These are phyloP conservation scores for Campoplex capitator DNA, from an alignment of 2,888 invertebrate genomes.

Conservation along the genomic window DNA sequence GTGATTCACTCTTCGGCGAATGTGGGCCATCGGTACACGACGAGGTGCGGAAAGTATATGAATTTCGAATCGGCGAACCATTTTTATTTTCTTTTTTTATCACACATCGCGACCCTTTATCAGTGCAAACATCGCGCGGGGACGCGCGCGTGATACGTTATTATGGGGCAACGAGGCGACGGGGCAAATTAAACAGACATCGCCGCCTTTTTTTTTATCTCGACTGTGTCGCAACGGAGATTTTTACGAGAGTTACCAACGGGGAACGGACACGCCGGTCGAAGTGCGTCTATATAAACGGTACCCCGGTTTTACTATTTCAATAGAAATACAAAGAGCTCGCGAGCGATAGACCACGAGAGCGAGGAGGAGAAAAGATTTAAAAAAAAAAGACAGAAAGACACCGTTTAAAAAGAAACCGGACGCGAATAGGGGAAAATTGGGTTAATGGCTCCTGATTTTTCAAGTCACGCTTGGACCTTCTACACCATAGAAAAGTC, in stretches of 20 bases:
- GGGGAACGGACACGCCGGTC: constrained; percentile 15
- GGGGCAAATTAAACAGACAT: neutral
- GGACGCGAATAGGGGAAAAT: constrained; percentile 51
- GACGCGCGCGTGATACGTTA: neutral
- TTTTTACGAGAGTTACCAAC: constrained; percentile 27
- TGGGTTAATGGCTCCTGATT: constrained; percentile 63
- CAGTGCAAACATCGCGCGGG: constrained; percentile 23
- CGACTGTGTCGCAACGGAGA: neutral
- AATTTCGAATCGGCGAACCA: constrained; percentile 2
- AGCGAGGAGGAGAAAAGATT: neutral
- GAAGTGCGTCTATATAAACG: constrained; percentile 8
- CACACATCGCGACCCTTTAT: constrained; percentile 20
- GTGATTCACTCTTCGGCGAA: too few species aligned
- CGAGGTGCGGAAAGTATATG: too few species aligned
- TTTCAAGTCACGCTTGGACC: constrained; percentile 60
- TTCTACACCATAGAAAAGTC: neutral
- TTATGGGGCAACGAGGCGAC: neutral
- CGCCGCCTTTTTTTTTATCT: neutral
- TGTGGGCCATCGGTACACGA: too few species aligned
- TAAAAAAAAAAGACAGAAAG: neutral
- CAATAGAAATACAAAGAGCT: constrained; percentile 13
- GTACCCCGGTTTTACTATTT: constrained; percentile 20
- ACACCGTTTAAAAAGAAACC: constrained; percentile 7
- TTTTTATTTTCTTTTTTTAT: constrained; percentile 15
- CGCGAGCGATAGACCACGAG: neutral